A percentile compares a stretch with the other conserved stretches of the same genome.
Conservation (phyloP, 2,113 vertebrate genomes). For the Muscicapa adusta region DNA sequence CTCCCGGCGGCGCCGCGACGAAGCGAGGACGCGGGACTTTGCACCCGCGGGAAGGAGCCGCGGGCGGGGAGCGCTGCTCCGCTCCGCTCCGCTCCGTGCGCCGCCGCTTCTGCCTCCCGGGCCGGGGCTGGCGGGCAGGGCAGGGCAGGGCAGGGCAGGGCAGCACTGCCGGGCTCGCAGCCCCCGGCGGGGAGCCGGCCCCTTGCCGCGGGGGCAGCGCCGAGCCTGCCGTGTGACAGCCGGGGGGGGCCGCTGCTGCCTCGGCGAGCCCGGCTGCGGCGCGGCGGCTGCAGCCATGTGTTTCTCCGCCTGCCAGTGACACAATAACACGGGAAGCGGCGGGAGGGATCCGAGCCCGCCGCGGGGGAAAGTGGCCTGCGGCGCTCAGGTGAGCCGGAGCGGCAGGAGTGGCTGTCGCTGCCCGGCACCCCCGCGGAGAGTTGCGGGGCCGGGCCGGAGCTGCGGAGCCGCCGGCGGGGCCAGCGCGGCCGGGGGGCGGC, state of each 20-base stretch:
- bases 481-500: neutral
- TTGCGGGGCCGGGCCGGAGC: neutral
- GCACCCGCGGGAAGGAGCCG: neutral
- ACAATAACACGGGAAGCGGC: constrained; percentile 12
- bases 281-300: constrained; percentile 2
- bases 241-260: constrained; percentile 41
- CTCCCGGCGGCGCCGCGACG: neutral
- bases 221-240: constrained; percentile 13
- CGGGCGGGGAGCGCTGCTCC: neutral
- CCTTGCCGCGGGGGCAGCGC: neutral
- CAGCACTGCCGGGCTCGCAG: neutral
- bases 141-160: neutral
- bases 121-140: neutral
- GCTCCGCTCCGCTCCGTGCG: neutral
- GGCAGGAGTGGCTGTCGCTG: neutral
- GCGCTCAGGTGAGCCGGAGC: constrained; percentile 18
- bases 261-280: neutral
- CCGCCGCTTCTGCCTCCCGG: neutral
- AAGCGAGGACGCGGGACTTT: neutral
- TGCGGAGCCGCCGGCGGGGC: neutral
- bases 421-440: neutral
- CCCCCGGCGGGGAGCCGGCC: neutral
- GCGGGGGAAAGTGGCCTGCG: neutral
- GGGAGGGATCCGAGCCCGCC: neutral
- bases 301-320: constrained; percentile 28